Conservation (phyloP, 2,888 invertebrate genomes). For the Pseudanteris insignis region DNA sequence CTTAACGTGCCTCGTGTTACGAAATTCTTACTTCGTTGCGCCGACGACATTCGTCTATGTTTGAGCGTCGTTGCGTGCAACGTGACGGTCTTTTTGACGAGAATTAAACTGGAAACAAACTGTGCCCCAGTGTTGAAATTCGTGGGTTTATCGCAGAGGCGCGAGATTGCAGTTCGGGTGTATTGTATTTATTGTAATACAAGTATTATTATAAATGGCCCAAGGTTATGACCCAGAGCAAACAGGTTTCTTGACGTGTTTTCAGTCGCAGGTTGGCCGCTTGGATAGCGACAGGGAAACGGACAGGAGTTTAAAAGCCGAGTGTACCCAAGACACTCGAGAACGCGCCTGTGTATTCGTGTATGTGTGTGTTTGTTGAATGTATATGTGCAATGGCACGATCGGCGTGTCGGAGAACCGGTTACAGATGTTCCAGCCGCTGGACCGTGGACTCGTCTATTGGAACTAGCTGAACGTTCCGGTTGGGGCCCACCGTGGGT, state of each 20-base stretch:
- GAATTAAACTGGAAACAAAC: too few species aligned
- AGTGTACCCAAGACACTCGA: slow-evolving; percentile 26
- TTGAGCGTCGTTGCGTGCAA: too few species aligned
- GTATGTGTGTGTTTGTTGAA: slow-evolving; percentile 3
- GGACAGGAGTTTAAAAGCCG: slow-evolving; percentile 41
- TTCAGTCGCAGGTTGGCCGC: slow-evolving; percentile 23
- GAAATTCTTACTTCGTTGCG: too few species aligned
- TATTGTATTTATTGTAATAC: slow-evolving; percentile 19
- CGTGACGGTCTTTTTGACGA: neutral
- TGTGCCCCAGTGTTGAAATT: too few species aligned
- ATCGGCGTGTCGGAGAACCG: slow-evolving; percentile 27
- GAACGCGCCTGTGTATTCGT: slow-evolving; percentile 2
- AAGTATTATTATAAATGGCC: slow-evolving; percentile 30
- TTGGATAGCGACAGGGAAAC: slow-evolving; percentile 40
- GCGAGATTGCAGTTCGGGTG: slow-evolving; percentile 1
- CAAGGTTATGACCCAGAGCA: slow-evolving; percentile 32
- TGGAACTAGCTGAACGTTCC: slow-evolving; percentile 20
- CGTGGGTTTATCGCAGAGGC: slow-evolving; percentile 2
- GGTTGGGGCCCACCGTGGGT: slow-evolving; percentile 2
- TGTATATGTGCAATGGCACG: too few species aligned
- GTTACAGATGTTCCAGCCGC: slow-evolving; percentile 17
- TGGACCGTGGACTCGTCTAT: slow-evolving; percentile 33
- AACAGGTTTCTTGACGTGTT: slow-evolving; percentile 35
- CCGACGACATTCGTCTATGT: too few species aligned
- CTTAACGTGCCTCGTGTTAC: too few species aligned